Evolutionary conservation across 2,797 vertebrate species (phyloP).

Genomic region (Strix occidentalis): DNA sequence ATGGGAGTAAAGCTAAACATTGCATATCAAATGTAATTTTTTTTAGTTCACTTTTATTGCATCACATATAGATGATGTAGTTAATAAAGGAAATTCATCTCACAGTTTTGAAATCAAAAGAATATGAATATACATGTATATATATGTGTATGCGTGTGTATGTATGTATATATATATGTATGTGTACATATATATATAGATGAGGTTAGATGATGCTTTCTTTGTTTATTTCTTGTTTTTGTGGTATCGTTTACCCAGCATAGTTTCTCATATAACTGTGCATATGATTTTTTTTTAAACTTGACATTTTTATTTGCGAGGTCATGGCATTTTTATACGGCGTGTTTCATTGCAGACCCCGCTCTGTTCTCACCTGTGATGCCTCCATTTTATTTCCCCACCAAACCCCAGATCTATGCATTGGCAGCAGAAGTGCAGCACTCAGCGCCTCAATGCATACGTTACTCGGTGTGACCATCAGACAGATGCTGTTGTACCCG

Average conservation of each 20-base stretch:
- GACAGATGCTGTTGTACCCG: constrained; percentile 16
- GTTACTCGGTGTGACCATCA: constrained; percentile 25
- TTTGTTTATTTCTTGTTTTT: constrained; percentile 72
- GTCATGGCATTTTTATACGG: constrained; percentile 56
- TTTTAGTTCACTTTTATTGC: constrained; percentile 94
- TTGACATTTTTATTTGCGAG: constrained; percentile 69
- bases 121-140: constrained; percentile 65
- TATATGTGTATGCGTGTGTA: constrained; percentile 46
- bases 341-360: constrained; percentile 43
- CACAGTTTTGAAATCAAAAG: constrained; percentile 71
- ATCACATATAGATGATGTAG: constrained; percentile 84
- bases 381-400: constrained; percentile 53
- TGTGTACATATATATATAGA: neutral
- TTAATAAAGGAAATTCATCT: constrained; percentile 81
- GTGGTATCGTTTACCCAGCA: constrained; percentile 51
- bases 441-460: constrained; percentile 67
- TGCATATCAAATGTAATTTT: constrained; percentile 99
- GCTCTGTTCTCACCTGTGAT: constrained; percentile 48
- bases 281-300: constrained; percentile 64
- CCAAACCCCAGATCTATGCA: constrained; percentile 65
- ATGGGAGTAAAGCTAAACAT: constrained; percentile 99
- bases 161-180: constrained; percentile 19
- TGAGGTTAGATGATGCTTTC: constrained; percentile 57
- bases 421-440: constrained; percentile 54
- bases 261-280: constrained; percentile 65